A percentile compares a stretch with the other conserved stretches of the same genome.
phyloP scores from a whole-genome alignment of 2,113 vertebrate species.

The Chrysochloris asiatica region DNA sequence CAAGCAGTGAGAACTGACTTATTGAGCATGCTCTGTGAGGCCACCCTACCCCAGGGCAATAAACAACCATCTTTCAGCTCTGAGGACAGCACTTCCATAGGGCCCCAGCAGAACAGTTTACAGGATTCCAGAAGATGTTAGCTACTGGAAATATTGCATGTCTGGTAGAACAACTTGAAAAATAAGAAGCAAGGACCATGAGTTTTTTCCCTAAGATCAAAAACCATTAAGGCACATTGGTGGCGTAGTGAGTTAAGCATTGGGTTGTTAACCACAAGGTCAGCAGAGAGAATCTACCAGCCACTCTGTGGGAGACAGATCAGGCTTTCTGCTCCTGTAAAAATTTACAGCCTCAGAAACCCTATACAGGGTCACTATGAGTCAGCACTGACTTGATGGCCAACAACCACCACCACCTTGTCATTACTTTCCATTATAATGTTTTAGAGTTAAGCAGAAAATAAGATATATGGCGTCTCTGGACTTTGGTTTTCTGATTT shows the following conservation, averaged over 20 bases:
- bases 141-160: neutral
- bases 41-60: accelerated
- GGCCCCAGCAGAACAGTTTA: neutral
- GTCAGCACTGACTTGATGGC: no score
- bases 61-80: neutral
- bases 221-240: no score
- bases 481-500: neutral
- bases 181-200: neutral
- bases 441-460: neutral
- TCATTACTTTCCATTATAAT: neutral
- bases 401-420: no score
- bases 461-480: neutral
- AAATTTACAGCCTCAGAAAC: no score
- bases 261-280: no score
- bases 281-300: no score
- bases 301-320: no score
- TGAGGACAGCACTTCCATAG: accelerated
- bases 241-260: no score
- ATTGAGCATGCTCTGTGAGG: neutral
- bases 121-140: neutral
- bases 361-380: no score
- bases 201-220: neutral
- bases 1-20: accelerated
- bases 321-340: no score
- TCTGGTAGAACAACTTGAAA: neutral